Conservation (phyloP, 53 echinoderm and acorn worm species). For the Crossaster papposus region DNA sequence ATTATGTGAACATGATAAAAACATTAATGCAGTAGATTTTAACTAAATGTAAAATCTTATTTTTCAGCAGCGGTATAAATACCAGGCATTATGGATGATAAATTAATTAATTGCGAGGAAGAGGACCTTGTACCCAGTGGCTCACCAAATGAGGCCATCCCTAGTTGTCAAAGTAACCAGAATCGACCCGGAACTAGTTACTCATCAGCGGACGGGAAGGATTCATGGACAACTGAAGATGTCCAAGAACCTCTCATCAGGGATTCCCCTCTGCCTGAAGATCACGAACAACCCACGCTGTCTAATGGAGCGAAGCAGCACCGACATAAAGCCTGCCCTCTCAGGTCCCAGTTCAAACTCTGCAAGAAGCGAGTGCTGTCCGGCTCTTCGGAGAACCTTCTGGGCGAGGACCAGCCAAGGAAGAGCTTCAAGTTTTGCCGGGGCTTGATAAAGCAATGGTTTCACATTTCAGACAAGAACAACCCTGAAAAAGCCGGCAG, state of each 20-base stretch:
- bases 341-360: conserved; percentile 21
- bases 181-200: conserved; percentile 1
- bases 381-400: conserved; percentile 36
- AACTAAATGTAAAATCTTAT: neutral
- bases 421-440: conserved; percentile 51
- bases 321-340: neutral
- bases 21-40: neutral
- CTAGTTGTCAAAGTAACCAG: neutral
- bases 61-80: neutral
- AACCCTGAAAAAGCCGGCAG: neutral
- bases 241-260: neutral
- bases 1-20: too few relatives aligned
- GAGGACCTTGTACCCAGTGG: neutral
- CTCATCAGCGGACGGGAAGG: neutral
- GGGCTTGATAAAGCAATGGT: conserved; percentile 23
- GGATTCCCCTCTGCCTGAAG: neutral
- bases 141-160: neutral
- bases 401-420: conserved; percentile 14
- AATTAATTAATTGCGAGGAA: conserved; percentile 5
- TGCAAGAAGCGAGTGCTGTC: conserved; percentile 32
- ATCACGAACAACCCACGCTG: neutral
- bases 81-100: conserved; percentile 20
- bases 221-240: neutral
- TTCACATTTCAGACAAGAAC: neutral
- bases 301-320: neutral